phyloP scores from a whole-genome alignment of 2,113 vertebrate species.

The Seriola aureovittata region DNA sequence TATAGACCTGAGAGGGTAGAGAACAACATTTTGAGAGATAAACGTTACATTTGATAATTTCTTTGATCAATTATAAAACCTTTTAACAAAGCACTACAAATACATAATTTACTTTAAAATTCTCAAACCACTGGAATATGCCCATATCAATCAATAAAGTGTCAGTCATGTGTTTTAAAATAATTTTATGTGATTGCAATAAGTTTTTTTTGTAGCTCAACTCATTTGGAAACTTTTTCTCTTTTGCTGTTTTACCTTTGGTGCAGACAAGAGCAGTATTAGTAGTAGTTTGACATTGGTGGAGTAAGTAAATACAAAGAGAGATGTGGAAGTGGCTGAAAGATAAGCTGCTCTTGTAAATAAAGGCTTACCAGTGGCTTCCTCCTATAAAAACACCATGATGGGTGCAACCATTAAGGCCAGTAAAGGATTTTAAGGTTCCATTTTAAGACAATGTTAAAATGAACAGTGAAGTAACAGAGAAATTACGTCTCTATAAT shows the following conservation, averaged over 20 bases:
- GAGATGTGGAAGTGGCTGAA: neutral
- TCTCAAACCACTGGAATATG: neutral
- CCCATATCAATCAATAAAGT: neutral
- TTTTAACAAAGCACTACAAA: neutral
- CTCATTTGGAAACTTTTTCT: no score
- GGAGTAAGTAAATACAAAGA: constrained; percentile 31
- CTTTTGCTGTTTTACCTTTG: neutral
- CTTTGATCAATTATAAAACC: neutral
- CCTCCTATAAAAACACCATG: neutral
- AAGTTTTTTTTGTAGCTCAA: no score
- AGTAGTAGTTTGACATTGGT: constrained; percentile 29
- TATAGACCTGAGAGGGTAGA: no score
- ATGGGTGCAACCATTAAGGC: neutral
- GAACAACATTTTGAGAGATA: no score
- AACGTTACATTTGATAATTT: no score
- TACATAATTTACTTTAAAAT: neutral
- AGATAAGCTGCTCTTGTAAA: neutral
- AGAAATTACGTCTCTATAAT: neutral
- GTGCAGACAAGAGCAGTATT: neutral
- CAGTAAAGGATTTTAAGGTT: no score
- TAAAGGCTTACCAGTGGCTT: neutral
- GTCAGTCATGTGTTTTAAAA: no score
- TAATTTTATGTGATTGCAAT: neutral
- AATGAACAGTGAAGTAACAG: neutral
- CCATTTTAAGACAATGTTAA: neutral